These are phyloP conservation scores for Paramuricea clavata DNA, from an alignment of 92 coral and sea anemone genomes.

Conservation along the genomic window DNA sequence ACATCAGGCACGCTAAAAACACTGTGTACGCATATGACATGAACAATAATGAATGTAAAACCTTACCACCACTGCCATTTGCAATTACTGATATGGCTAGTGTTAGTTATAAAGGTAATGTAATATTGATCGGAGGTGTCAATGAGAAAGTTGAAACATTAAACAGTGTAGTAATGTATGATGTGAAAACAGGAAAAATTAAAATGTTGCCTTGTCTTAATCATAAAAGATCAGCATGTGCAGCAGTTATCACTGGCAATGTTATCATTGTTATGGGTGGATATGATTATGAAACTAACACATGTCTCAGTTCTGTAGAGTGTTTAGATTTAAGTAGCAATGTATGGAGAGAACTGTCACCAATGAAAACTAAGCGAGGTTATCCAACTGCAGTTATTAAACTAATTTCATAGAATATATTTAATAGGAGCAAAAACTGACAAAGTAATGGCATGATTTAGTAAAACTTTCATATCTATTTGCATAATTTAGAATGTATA, in stretches of 20 bases:
- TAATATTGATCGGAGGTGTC: conserved; percentile 16
- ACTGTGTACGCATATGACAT: conserved; percentile 3
- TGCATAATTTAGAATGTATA: too few species aligned
- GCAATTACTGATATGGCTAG: conserved; percentile 1
- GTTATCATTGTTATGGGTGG: conserved; percentile 83
- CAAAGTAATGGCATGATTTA: too few species aligned
- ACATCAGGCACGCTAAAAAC: not conserved
- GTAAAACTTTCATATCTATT: not conserved
- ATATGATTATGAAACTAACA: conserved; percentile 73
- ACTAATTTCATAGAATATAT: not conserved
- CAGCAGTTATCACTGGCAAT: conserved; percentile 74
- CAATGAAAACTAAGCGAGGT: not conserved
- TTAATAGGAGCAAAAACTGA: not conserved
- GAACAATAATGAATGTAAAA: not conserved
- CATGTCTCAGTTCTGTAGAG: conserved; percentile 78
- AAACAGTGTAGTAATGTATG: conserved; percentile 18
- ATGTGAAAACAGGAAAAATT: conserved; percentile 85
- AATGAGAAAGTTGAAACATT: conserved; percentile 2
- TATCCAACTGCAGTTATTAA: not conserved
- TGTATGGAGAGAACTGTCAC: not conserved
- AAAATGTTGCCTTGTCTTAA: conserved; percentile 74
- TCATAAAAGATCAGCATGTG: conserved; percentile 82
- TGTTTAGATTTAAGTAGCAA: conserved; percentile 52
- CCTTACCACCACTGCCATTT: not conserved
- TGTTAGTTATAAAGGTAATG: conserved; percentile 17